A percentile compares a stretch with the other conserved stretches of the same genome.
phyloP scores from a whole-genome alignment of 1,140 invertebrate species.

The Bombus balteatus region DNA sequence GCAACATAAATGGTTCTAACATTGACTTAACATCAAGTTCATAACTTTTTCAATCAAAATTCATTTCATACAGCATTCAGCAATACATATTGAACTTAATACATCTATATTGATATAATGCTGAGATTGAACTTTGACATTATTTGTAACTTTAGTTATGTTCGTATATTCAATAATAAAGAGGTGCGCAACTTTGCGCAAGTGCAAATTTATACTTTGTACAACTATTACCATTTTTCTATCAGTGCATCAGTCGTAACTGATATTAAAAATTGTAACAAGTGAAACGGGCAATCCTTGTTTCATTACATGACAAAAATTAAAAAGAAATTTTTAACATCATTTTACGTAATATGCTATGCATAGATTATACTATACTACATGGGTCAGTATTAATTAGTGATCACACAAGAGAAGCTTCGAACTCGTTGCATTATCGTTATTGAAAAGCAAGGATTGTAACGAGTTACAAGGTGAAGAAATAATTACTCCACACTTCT shows the following conservation, averaged over 20 bases:
- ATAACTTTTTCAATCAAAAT: constrained; percentile 13
- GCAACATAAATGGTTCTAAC: constrained; percentile 11
- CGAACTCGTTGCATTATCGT: constrained; percentile 40
- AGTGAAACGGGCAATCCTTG: constrained; percentile 2
- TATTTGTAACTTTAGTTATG: constrained; percentile 18
- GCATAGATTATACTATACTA: constrained; percentile 12
- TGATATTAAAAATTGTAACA: constrained; percentile 35
- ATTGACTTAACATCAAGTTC: not conserved
- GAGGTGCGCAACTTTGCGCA: constrained; percentile 7
- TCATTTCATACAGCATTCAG: not conserved
- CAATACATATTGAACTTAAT: constrained; percentile 26
- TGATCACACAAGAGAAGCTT: constrained; percentile 35
- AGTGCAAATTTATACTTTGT: not conserved
- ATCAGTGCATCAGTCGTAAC: constrained; percentile 9
- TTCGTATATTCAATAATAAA: not conserved
- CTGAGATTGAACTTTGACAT: constrained; percentile 25
- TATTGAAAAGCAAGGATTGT: not conserved
- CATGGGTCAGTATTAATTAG: not conserved
- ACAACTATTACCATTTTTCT: not conserved
- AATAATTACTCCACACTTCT: constrained; percentile 12
- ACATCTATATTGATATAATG: not conserved
- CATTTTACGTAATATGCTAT: not conserved
- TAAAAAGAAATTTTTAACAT: not conserved
- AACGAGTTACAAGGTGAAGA: not conserved
- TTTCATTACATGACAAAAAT: not conserved